Percentiles rank a stretch among this genome's conserved stretches.
Evolutionary conservation across 1,140 invertebrate genomes (phyloP).

Genomic region (Drosophila elegans): DNA sequence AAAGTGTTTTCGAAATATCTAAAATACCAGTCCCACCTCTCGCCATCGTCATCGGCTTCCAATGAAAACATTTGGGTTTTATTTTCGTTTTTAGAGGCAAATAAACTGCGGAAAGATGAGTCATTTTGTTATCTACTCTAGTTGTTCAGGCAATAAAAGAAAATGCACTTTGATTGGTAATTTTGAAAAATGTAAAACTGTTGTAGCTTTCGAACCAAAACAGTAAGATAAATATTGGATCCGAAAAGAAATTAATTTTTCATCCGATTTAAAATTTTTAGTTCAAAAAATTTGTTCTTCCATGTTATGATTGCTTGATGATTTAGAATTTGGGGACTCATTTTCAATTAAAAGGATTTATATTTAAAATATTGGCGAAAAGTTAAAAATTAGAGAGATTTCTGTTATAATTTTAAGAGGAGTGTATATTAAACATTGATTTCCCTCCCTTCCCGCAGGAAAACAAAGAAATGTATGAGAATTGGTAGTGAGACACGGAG

Average conservation of each 20-base stretch:
- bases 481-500: conserved; percentile 62
- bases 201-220: no score
- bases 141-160: background rate
- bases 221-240: no score
- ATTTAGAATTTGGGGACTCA: no score
- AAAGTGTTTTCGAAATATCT: conserved; percentile 56
- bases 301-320: no score
- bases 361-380: no score
- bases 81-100: conserved; percentile 40
- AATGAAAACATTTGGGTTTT: conserved; percentile 72
- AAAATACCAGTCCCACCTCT: conserved; percentile 1
- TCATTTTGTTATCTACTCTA: background rate
- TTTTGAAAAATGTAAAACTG: no score
- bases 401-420: no score
- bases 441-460: background rate
- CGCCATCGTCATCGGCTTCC: conserved; percentile 31
- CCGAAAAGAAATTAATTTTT: no score
- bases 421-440: background rate
- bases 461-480: background rate
- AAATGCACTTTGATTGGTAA: conserved; percentile 5
- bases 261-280: no score
- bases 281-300: no score
- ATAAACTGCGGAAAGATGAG: conserved; percentile 8
- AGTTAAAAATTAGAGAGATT: no score
- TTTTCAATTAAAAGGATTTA: no score